Evolutionary conservation across 2,888 invertebrate species (phyloP).

Genomic region (Cryptosula pallasiana): DNA sequence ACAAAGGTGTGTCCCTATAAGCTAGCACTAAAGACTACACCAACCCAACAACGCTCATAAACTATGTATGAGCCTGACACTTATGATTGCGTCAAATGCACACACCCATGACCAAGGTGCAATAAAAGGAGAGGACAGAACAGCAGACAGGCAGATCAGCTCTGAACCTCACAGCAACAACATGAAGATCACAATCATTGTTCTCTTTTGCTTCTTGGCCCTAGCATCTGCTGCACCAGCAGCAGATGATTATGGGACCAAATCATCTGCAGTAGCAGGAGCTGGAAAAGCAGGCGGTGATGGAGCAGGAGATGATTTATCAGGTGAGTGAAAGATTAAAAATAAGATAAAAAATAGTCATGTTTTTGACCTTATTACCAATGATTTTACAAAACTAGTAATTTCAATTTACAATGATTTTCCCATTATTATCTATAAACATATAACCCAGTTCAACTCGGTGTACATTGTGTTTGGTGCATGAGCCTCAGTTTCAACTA

Average conservation of each 20-base stretch:
- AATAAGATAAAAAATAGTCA: too few relatives aligned
- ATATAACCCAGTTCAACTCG: too few relatives aligned
- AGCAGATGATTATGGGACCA: not conserved
- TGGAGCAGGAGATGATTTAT: not conserved
- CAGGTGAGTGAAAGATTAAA: not conserved
- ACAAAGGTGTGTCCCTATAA: not conserved
- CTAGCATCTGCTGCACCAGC: not conserved
- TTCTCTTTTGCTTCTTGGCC: conserved; percentile 8
- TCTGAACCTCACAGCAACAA: not conserved
- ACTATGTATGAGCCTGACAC: too few relatives aligned
- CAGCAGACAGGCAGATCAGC: not conserved
- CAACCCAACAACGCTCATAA: not conserved
- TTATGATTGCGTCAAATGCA: not conserved
- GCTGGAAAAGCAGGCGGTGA: not conserved
- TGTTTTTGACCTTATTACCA: too few relatives aligned
- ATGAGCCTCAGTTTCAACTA: too few relatives aligned
- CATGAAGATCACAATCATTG: conserved; percentile 12
- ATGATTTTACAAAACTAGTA: too few relatives aligned
- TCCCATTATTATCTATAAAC: too few relatives aligned
- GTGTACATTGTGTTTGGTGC: too few relatives aligned
- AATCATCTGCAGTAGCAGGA: not conserved
- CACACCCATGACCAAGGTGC: not conserved
- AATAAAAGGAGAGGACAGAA: not conserved
- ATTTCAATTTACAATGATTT: too few relatives aligned
- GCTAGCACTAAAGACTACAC: not conserved